Percentiles rank a stretch among this genome's conserved stretches.
phyloP scores from a whole-genome alignment of 2,113 vertebrate species.

The Arothron firmamentum region DNA sequence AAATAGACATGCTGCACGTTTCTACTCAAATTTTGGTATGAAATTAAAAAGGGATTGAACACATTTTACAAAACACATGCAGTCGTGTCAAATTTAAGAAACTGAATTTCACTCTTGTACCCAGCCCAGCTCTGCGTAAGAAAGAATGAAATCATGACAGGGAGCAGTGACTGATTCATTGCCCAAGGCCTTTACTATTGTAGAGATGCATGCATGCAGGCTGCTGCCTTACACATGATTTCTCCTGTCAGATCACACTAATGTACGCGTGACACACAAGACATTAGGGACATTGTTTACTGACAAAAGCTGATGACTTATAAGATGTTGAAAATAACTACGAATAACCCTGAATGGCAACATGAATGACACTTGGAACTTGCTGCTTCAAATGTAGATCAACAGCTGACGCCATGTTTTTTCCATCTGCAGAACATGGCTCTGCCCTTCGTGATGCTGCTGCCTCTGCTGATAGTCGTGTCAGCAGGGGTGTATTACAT shows the following conservation, averaged over 20 bases:
- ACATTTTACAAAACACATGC: not conserved
- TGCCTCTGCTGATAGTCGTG: constrained; percentile 84
- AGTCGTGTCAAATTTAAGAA: not conserved
- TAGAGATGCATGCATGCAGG: not conserved
- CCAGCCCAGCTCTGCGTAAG: not conserved
- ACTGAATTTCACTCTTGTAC: not conserved
- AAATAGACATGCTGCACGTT: too few relatives aligned
- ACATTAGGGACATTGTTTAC: constrained; percentile 1
- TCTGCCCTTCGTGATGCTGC: constrained; percentile 73
- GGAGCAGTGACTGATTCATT: not conserved
- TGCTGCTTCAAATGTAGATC: too few relatives aligned
- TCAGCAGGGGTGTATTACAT: constrained; percentile 87
- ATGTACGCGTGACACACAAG: not conserved
- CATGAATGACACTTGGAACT: too few relatives aligned
- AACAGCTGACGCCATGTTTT: constrained; percentile 1
- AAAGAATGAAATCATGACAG: constrained; percentile 3
- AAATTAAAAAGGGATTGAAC: not conserved
- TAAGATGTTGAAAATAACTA: too few relatives aligned
- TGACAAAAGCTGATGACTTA: constrained; percentile 1
- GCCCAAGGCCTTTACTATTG: constrained; percentile 1
- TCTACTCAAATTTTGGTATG: too few relatives aligned
- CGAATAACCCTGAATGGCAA: too few relatives aligned
- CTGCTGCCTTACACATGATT: not conserved
- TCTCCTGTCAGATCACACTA: constrained; percentile 15
- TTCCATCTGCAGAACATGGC: constrained; percentile 77